Evolutionary conservation across 2,888 invertebrate species (phyloP).

Genomic region (Alviniconcha strummeri): DNA sequence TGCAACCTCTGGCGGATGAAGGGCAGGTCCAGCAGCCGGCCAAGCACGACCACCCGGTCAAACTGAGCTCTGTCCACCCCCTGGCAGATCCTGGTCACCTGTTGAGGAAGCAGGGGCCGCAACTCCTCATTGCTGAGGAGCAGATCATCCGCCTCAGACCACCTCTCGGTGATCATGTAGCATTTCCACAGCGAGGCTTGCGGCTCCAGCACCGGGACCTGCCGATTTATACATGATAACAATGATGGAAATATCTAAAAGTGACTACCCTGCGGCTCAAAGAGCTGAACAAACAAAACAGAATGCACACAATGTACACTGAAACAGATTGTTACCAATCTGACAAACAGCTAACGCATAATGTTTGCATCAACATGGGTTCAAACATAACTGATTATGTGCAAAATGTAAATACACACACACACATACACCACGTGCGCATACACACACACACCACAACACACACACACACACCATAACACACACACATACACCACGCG

Average conservation of each 20-base stretch:
- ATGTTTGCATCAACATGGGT: no score
- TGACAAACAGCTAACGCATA: background rate
- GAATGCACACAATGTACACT: no score
- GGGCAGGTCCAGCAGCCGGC: slow-evolving; percentile 26
- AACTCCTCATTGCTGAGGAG: slow-evolving; percentile 37
- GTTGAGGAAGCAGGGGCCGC: slow-evolving; percentile 39
- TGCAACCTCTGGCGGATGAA: slow-evolving; percentile 31
- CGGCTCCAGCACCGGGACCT: slow-evolving; percentile 33
- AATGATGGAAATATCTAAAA: no score
- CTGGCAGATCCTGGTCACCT: slow-evolving; percentile 37
- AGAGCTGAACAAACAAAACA: background rate
- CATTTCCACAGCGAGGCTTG: slow-evolving; percentile 48
- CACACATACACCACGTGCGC: no score
- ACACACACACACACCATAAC: no score
- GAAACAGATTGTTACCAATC: background rate
- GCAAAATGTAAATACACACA: no score
- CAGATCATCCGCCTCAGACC: slow-evolving; percentile 43
- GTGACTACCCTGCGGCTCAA: no score
- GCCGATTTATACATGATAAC: background rate
- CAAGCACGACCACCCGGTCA: slow-evolving; percentile 31
- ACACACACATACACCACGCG: no score
- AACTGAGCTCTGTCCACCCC: slow-evolving; percentile 32
- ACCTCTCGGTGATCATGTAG: slow-evolving; percentile 44
- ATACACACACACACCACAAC: no score
- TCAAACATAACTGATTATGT: no score